Percentiles rank a stretch among this genome's conserved stretches.
These are phyloP conservation scores for Criorhina ranunculi DNA, from an alignment of 2,888 invertebrate species.

Conservation along the genomic window DNA sequence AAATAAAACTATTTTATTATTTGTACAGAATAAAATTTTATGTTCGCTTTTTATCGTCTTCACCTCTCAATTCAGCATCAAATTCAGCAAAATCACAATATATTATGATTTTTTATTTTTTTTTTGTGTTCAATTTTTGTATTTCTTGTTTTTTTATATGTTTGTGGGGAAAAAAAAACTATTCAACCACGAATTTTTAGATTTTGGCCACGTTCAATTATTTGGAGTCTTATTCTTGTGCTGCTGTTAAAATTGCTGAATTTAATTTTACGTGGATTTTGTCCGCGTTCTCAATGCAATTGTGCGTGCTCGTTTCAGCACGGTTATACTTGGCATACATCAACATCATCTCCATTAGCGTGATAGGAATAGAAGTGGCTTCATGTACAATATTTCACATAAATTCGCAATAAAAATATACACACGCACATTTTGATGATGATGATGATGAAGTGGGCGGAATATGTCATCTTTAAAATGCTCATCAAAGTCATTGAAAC, in stretches of 20 bases:
- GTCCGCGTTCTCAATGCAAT: slow-evolving; percentile 64
- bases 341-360: slow-evolving; percentile 64
- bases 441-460: slow-evolving; percentile 47
- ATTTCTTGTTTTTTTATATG: slow-evolving; percentile 23
- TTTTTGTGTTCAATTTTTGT: slow-evolving; percentile 26
- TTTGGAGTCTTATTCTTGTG: slow-evolving; percentile 78
- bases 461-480: slow-evolving; percentile 55
- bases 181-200: slow-evolving; percentile 67
- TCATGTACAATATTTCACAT: slow-evolving; percentile 22
- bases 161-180: slow-evolving; percentile 20
- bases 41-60: slow-evolving; percentile 52
- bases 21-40: slow-evolving; percentile 33
- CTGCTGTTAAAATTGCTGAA: slow-evolving; percentile 78
- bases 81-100: slow-evolving; percentile 27
- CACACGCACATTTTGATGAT: slow-evolving; percentile 50
- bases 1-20: background rate
- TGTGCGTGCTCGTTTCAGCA: slow-evolving; percentile 72
- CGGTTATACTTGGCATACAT: slow-evolving; percentile 61
- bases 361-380: slow-evolving; percentile 28
- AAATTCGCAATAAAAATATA: slow-evolving; percentile 39
- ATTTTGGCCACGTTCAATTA: slow-evolving; percentile 79
- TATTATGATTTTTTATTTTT: slow-evolving; percentile 20
- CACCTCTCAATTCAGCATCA: slow-evolving; percentile 72
- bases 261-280: slow-evolving; percentile 73
- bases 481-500: slow-evolving; percentile 42